A percentile compares a stretch with the other conserved stretches of the same genome.
These are phyloP conservation scores for Andrena praecox DNA, from an alignment of 2,888 invertebrate genomes.

Conservation along the genomic window DNA sequence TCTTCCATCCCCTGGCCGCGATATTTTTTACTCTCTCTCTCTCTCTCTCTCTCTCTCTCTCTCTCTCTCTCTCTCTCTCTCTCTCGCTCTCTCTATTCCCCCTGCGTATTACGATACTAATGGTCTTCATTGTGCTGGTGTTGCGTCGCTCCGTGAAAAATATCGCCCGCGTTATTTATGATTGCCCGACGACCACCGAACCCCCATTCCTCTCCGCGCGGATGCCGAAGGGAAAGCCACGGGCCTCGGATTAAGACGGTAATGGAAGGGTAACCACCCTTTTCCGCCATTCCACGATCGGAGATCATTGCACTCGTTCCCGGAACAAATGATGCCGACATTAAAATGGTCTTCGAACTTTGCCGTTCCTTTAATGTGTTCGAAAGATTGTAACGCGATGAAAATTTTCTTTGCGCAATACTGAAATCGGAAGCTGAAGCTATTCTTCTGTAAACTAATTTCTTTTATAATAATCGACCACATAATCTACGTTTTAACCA, in stretches of 20 bases:
- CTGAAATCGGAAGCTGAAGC: no score
- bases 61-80: neutral
- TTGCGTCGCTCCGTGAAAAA: constrained; percentile 34
- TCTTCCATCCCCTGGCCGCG: constrained; percentile 22
- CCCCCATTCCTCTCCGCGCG: neutral
- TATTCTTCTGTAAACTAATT: no score
- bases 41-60: constrained; percentile 10
- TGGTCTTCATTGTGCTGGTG: constrained; percentile 39
- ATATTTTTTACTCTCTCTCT: constrained; percentile 20
- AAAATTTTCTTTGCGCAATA: no score
- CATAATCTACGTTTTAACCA: no score
- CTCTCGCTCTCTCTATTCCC: constrained; percentile 12
- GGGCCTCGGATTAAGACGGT: neutral
- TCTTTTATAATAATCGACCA: no score
- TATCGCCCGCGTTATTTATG: constrained; percentile 38
- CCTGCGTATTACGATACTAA: constrained; percentile 43
- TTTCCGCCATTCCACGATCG: no score
- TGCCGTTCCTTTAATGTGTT: no score
- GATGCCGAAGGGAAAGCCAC: constrained; percentile 13
- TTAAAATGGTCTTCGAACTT: no score
- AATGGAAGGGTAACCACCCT: no score
- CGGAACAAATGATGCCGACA: no score
- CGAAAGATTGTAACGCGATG: no score
- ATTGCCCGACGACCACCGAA: constrained; percentile 22
- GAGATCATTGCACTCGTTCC: no score